Conservation (phyloP, 1,140 invertebrate species). For the Vollenhovia emeryi region DNA sequence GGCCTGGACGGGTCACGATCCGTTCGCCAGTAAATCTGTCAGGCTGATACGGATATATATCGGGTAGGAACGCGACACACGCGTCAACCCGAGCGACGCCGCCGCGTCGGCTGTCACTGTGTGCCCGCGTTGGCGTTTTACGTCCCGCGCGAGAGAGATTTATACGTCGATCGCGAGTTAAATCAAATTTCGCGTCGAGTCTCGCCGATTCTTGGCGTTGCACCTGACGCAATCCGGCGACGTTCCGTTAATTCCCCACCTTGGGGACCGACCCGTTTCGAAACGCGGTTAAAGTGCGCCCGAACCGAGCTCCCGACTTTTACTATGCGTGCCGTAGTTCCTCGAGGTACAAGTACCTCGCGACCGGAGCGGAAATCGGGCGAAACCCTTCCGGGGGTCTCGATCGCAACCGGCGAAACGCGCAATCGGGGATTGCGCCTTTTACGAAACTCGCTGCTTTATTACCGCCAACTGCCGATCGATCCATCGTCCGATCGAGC, state of each 20-base stretch:
- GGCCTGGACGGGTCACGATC: background rate
- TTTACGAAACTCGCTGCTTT: conserved; percentile 5
- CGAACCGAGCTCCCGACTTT: background rate
- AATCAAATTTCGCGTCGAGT: conserved; percentile 2
- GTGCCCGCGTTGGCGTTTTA: background rate
- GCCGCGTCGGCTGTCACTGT: conserved; percentile 9
- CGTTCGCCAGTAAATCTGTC: conserved; percentile 4
- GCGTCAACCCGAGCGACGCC: background rate
- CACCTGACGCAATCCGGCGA: background rate
- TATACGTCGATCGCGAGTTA: background rate
- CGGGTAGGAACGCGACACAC: background rate
- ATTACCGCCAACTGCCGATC: background rate
- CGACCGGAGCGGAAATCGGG: conserved; percentile 20
- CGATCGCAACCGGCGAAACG: conserved; percentile 2
- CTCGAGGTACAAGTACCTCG: background rate
- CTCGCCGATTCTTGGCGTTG: background rate
- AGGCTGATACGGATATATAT: background rate
- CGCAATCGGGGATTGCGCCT: background rate
- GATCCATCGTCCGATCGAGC: background rate
- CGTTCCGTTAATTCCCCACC: background rate
- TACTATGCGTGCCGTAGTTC: conserved; percentile 5
- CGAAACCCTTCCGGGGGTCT: background rate
- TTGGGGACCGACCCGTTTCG: background rate
- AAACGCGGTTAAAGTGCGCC: background rate
- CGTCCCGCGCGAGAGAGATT: background rate